phyloP scores from a whole-genome alignment of 2,797 vertebrate species.

The Okamejei kenojei region DNA sequence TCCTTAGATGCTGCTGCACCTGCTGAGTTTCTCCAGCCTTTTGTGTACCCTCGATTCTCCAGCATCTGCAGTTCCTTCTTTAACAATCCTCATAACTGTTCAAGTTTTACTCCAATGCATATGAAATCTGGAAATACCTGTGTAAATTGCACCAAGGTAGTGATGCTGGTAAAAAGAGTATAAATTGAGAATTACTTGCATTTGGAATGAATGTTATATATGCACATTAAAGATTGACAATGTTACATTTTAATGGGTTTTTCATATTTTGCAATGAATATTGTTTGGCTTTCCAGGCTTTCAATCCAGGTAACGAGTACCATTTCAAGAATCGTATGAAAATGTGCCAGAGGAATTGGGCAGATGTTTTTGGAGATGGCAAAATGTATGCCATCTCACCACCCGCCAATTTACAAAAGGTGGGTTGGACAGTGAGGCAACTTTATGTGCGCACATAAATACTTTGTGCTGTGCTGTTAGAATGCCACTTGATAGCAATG shows the following conservation, averaged over 20 bases:
- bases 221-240: background rate
- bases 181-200: background rate
- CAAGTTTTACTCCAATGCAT: background rate
- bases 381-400: constrained; percentile 90
- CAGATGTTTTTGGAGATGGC: constrained; percentile 91
- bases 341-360: constrained; percentile 91
- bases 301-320: constrained; percentile 97
- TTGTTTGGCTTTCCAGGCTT: constrained; percentile 65
- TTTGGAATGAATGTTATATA: background rate
- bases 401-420: constrained; percentile 84
- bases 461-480: background rate
- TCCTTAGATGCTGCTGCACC: too few relatives aligned
- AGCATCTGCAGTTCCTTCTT: too few relatives aligned
- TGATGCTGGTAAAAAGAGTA: background rate
- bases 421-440: constrained; percentile 42
- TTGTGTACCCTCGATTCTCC: too few relatives aligned
- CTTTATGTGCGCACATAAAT: background rate
- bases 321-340: constrained; percentile 99
- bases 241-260: background rate
- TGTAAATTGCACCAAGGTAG: background rate
- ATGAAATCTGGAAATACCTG: background rate
- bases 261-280: background rate
- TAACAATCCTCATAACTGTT: background rate
- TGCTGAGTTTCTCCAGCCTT: too few relatives aligned
- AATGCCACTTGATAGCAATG: background rate